Percentiles rank a stretch among this genome's conserved stretches.
Evolutionary conservation across 2,113 vertebrate species (phyloP).

Genomic region (Aramus guarauna): DNA sequence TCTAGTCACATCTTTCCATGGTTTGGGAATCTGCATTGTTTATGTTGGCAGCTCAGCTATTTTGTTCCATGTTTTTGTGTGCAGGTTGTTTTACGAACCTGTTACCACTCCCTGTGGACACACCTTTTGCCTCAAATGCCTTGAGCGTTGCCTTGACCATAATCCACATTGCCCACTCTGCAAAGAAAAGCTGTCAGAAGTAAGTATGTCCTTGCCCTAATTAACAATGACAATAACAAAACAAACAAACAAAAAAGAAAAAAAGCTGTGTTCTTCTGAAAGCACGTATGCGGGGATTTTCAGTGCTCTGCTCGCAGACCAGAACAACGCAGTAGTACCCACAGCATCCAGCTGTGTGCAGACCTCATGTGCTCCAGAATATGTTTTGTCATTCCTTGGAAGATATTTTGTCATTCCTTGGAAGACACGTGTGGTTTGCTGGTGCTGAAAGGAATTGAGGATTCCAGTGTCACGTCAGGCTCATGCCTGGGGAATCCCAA

Average conservation of each 20-base stretch:
- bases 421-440: background rate
- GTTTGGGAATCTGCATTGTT: background rate
- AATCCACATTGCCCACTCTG: conserved; percentile 89
- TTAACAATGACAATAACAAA: background rate
- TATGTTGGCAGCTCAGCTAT: background rate
- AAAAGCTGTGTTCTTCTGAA: background rate
- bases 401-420: background rate
- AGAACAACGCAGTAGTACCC: background rate
- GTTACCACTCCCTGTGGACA: conserved; percentile 91
- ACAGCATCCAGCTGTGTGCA: background rate
- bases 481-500: background rate
- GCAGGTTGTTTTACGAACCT: conserved; percentile 91
- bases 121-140: conserved; percentile 94
- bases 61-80: background rate
- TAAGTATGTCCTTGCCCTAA: conserved; percentile 31
- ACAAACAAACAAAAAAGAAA: background rate
- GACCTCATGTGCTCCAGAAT: background rate
- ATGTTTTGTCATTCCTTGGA: background rate
- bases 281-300: background rate
- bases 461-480: background rate
- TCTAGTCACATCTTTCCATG: background rate
- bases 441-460: background rate
- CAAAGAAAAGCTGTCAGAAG: conserved; percentile 91
- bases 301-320: background rate
- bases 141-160: conserved; percentile 91